phyloP scores from a whole-genome alignment of 2,797 vertebrate species.

The Danio tinwini region DNA sequence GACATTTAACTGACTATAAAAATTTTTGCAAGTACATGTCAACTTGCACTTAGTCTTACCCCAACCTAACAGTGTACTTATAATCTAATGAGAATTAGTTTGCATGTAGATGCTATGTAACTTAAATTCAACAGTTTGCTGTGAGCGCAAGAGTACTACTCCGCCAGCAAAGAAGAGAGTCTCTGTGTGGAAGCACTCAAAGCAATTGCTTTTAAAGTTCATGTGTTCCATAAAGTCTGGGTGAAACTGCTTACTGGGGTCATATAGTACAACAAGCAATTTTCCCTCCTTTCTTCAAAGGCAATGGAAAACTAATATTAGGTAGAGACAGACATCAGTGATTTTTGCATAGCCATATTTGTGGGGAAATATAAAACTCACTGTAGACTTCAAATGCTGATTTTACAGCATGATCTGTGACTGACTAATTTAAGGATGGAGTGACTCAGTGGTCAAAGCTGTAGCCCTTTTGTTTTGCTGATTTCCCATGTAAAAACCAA shows the following conservation, averaged over 20 bases:
- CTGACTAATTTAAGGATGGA: slow-evolving; percentile 13
- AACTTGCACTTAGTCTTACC: no score
- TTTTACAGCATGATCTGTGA: slow-evolving; percentile 24
- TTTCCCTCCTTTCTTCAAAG: slow-evolving; percentile 44
- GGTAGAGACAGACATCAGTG: slow-evolving; percentile 66
- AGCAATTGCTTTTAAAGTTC: slow-evolving; percentile 67
- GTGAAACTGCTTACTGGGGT: slow-evolving; percentile 69
- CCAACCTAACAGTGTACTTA: no score
- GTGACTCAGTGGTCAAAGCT: slow-evolving; percentile 22
- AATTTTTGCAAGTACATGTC: no score
- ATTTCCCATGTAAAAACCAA: slow-evolving; percentile 2
- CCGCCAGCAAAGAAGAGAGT: slow-evolving; percentile 4
- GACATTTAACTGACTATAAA: no score
- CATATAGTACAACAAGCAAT: slow-evolving; percentile 68
- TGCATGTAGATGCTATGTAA: no score
- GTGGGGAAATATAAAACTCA: slow-evolving; percentile 26
- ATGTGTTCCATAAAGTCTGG: slow-evolving; percentile 62
- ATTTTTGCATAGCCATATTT: slow-evolving; percentile 56
- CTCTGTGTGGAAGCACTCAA: slow-evolving; percentile 59
- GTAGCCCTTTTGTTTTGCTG: not conserved
- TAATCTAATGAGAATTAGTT: no score
- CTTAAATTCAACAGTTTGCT: no score
- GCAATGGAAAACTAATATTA: slow-evolving; percentile 67
- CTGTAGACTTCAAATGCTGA: not conserved
- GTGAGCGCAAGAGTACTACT: not conserved